Conservation (phyloP, 1,140 invertebrate species). For the Trichoplusia ni region DNA sequence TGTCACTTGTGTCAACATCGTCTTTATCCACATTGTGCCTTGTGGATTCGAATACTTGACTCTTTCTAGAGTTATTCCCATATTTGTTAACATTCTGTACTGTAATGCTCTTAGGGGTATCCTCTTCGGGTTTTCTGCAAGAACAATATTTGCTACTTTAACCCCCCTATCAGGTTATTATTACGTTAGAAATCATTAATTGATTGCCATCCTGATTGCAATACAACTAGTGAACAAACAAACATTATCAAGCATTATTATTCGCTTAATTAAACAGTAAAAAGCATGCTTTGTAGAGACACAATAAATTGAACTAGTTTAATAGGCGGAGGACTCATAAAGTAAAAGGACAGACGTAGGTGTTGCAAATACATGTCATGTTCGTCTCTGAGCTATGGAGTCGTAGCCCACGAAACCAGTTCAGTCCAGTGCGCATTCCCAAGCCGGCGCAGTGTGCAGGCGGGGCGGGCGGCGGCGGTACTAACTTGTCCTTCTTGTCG, state of each 20-base stretch:
- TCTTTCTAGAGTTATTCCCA: conserved; percentile 75
- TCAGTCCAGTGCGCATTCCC: too few species aligned
- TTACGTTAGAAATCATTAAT: neutral
- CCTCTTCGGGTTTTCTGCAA: conserved; percentile 78
- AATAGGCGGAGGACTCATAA: too few species aligned
- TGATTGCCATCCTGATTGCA: neutral
- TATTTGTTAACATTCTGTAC: conserved; percentile 74
- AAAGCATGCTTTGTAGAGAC: conserved; percentile 12
- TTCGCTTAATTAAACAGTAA: conserved; percentile 16
- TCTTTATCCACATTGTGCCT: conserved; percentile 72
- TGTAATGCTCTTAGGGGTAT: conserved; percentile 71
- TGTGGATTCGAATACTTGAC: conserved; percentile 76
- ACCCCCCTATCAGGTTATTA: conserved; percentile 32
- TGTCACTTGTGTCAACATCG: conserved; percentile 66
- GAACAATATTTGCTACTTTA: conserved; percentile 61
- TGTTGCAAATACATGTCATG: too few species aligned
- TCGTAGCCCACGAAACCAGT: too few species aligned
- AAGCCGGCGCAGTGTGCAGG: too few species aligned
- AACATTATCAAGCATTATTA: conserved; percentile 25
- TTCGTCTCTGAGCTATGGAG: neutral
- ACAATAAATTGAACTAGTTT: too few species aligned
- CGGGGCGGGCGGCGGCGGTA: neutral
- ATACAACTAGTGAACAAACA: conserved; percentile 3
- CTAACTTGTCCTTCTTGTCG: conserved; percentile 75
- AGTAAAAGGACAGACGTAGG: too few species aligned